Percentiles rank a stretch among this genome's conserved stretches.
These are phyloP conservation scores for Spodoptera picta DNA, from an alignment of 2,888 invertebrate species.

Conservation along the genomic window DNA sequence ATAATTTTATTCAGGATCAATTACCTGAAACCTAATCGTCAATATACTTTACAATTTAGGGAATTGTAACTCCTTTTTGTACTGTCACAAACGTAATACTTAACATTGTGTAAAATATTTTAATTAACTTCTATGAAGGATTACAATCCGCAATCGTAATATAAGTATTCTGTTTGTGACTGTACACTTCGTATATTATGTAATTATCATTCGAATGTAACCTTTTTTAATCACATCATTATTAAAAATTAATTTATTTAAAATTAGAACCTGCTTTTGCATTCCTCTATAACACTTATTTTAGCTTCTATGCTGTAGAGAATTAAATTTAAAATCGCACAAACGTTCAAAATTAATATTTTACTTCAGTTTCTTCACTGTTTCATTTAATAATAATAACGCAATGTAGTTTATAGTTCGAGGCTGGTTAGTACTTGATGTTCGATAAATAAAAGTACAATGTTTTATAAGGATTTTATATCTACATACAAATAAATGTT, in stretches of 20 bases:
- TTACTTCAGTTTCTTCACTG: conserved; percentile 33
- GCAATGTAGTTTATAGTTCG: conserved; percentile 33
- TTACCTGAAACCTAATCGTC: conserved; percentile 36
- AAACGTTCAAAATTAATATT: conserved; percentile 20
- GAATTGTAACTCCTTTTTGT: conserved; percentile 27
- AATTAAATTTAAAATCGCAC: conserved; percentile 44
- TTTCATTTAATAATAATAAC: conserved; percentile 33
- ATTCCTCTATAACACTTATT: conserved; percentile 35
- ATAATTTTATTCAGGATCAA: conserved; percentile 37
- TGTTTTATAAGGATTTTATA: conserved; percentile 56
- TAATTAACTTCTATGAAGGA: conserved; percentile 42
- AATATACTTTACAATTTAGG: conserved; percentile 28
- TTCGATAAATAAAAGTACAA: conserved; percentile 54
- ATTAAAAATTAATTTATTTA: conserved; percentile 43
- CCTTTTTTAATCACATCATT: conserved; percentile 30
- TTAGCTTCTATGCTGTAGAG: conserved; percentile 48
- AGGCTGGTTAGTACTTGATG: conserved; percentile 37
- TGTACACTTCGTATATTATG: conserved; percentile 27
- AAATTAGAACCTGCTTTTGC: conserved; percentile 43
- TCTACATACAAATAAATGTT: conserved; percentile 32
- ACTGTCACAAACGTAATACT: conserved; percentile 33
- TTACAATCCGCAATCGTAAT: conserved; percentile 13
- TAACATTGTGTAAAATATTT: conserved; percentile 3
- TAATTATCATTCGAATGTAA: conserved; percentile 39
- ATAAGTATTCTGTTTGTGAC: conserved; percentile 31